Conservation (phyloP, 2,113 vertebrate genomes). For the Odobenus rosmarus region DNA sequence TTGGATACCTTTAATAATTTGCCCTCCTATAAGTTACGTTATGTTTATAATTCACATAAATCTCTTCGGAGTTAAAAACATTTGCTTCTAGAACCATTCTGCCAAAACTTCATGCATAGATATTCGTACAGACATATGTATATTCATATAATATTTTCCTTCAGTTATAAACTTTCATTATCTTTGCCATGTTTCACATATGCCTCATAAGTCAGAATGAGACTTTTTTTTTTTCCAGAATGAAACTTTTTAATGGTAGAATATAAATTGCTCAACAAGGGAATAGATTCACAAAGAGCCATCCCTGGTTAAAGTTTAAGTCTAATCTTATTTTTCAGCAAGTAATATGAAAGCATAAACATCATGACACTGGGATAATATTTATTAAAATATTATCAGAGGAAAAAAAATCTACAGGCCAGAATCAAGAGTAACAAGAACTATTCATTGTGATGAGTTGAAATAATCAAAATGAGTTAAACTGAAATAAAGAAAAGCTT, state of each 20-base stretch:
- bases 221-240: neutral
- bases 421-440: neutral
- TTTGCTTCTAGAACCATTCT: neutral
- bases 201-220: neutral
- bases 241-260: neutral
- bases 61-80: neutral
- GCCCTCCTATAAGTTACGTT: neutral
- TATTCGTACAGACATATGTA: neutral
- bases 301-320: neutral
- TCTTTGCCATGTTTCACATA: neutral
- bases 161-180: neutral
- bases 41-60: neutral
- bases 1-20: neutral
- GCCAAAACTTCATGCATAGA: neutral
- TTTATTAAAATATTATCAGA: neutral
- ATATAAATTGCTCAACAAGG: neutral
- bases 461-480: neutral
- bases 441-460: neutral
- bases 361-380: neutral
- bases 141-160: neutral
- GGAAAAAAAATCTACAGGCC: neutral
- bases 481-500: neutral
- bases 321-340: neutral
- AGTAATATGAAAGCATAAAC: neutral
- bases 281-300: neutral